phyloP scores from a whole-genome alignment of 2,797 vertebrate species.

The Dermochelys coriacea region DNA sequence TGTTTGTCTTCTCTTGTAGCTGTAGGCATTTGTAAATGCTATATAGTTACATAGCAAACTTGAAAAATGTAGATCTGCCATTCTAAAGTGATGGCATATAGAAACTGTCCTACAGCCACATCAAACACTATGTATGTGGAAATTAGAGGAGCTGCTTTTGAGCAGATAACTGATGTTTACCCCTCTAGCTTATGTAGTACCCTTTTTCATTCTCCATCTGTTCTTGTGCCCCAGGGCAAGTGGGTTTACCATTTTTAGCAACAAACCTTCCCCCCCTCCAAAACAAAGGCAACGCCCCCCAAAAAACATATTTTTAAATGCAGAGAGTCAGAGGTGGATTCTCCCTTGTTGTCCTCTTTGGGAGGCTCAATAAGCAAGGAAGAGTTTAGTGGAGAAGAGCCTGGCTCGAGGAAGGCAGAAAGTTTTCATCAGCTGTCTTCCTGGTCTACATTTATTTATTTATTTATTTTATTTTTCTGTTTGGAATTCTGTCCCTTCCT shows the following conservation, averaged over 20 bases:
- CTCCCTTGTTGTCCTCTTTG: neutral
- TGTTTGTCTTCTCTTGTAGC: constrained; percentile 1
- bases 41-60: neutral
- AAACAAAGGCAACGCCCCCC: neutral
- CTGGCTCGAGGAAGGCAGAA: neutral
- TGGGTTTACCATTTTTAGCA: neutral
- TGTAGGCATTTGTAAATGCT: neutral
- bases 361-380: neutral
- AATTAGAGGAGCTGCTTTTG: constrained; percentile 9
- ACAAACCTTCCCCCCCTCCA: fast-evolving
- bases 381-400: neutral
- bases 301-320: neutral
- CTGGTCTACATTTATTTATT: neutral
- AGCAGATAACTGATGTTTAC: neutral
- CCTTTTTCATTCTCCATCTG: neutral
- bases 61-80: neutral
- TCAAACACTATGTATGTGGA: neutral
- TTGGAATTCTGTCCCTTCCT: neutral
- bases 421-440: constrained; percentile 17
- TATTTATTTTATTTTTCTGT: neutral
- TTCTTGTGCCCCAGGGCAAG: constrained; percentile 1
- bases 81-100: neutral
- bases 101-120: neutral
- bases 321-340: neutral
- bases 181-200: neutral